Evolutionary conservation across 1,140 invertebrate genomes (phyloP), one percentile per base, ranked within the genome.

Genomic region (Diprion similis): DNA sequence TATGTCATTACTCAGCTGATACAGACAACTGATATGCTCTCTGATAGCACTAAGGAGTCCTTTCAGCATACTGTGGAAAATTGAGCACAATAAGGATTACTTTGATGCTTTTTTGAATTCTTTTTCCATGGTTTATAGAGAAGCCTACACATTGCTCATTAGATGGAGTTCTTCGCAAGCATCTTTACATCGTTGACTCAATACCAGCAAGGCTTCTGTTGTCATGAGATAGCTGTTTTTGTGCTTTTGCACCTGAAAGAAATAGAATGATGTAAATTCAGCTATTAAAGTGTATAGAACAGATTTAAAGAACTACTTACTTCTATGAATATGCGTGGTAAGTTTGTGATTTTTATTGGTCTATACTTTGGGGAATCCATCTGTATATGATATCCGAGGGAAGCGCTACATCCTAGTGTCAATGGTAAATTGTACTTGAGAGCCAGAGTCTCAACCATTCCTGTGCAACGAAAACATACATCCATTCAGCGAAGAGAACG

Each of bases 1-100:
- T 66, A 97, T 90, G 72, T 93, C 90, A 78, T 96, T 95, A 74
- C 93, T 94, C 18, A 98, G 83, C 79, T 92, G 92, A 84, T 97
- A 96, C 9, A 98, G 88, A 77, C 92, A 92, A 0, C 91, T 88
- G 79, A 96, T 93, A 70, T 94, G 89, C 67, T 92, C 88, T 73
- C 92, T 89, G 8, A 97, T 86, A 68, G 91, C 89, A 71, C 90
- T 88, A 0, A 93, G 80, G 46, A 93, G 80, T 46, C 91, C 83
- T 65, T 86, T 87, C 15, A 94, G 87, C n/a, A 93, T 88, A 51
- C 93, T 94, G 80, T 48, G 88, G 88, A 70, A 73, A 79, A 75
- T 73, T 71, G 66, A 71, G 48, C 15, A 15, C 68, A 13, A 46
- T 59, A 72, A 69, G 72, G 59, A 73, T 68, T 37, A 68, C 64